A percentile compares a stretch with the other conserved stretches of the same genome.
Evolutionary conservation across 2,888 invertebrate genomes (phyloP).

Genomic region (Sphaerophoria taeniata): DNA sequence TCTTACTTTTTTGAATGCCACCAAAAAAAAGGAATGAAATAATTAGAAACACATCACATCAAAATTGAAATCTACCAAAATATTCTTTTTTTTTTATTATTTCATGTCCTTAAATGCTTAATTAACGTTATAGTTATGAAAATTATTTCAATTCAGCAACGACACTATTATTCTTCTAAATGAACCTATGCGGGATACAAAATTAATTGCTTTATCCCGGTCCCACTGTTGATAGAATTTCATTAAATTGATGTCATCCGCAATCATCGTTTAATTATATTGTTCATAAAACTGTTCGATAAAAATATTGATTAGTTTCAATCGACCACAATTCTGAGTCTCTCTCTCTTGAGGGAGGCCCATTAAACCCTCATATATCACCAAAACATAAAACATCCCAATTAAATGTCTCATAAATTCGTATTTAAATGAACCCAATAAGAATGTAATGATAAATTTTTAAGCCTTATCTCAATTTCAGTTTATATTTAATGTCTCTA

Average conservation of each 20-base stretch:
- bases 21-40: too few species aligned
- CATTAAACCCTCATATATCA: too few species aligned
- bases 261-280: constrained; percentile 15
- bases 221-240: background rate
- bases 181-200: background rate
- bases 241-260: constrained; percentile 27
- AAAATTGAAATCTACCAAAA: too few species aligned
- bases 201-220: background rate
- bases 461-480: constrained; percentile 11
- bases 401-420: constrained; percentile 3
- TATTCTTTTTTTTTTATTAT: too few species aligned
- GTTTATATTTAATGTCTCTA: constrained; percentile 16
- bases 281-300: constrained; percentile 14
- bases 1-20: too few species aligned
- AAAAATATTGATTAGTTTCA: constrained; percentile 10
- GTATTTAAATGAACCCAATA: constrained; percentile 22
- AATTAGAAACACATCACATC: too few species aligned
- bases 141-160: too few species aligned
- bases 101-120: too few species aligned
- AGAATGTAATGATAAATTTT: constrained; percentile 18
- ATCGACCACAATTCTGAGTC: background rate
- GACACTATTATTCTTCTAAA: too few species aligned
- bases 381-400: constrained; percentile 10
- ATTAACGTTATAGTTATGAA: too few species aligned
- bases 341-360: too few species aligned